A percentile compares a stretch with the other conserved stretches of the same genome.
Conservation (phyloP, 2,797 vertebrate genomes). For the Gymnocypris eckloni region DNA sequence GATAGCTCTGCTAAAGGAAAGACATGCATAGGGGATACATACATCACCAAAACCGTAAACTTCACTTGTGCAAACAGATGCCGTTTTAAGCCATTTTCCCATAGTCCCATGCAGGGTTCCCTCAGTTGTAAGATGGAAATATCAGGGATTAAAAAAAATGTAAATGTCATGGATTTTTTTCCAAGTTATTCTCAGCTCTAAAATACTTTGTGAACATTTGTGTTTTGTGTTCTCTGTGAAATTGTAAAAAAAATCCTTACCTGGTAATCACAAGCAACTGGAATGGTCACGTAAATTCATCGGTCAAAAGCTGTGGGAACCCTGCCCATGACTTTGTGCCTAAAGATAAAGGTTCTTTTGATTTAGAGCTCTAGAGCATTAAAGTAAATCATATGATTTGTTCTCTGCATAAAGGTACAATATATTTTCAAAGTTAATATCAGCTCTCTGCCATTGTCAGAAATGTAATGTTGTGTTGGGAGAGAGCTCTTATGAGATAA, state of each 20-base stretch:
- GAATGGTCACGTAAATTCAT: not conserved
- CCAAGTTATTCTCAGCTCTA: not conserved
- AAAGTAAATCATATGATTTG: not conserved
- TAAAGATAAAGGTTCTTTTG: constrained; percentile 12
- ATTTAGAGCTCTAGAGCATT: constrained; percentile 5
- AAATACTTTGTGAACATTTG: not conserved
- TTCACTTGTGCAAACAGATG: constrained; percentile 4
- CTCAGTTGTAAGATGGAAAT: constrained; percentile 5
- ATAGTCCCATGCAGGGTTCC: constrained; percentile 5
- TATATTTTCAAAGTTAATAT: not conserved
- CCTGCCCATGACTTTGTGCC: constrained; percentile 8
- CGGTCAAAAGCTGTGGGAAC: not conserved
- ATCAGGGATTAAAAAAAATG: not conserved
- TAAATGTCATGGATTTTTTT: not conserved
- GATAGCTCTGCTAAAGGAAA: constrained; percentile 24
- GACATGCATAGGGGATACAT: not conserved
- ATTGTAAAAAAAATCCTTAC: not conserved
- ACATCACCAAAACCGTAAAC: not conserved
- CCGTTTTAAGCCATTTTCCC: constrained; percentile 14
- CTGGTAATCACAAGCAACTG: not conserved
- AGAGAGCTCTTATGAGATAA: not conserved
- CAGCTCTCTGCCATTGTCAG: not conserved
- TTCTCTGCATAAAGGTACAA: not conserved
- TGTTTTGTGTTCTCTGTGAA: not conserved
- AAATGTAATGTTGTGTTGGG: not conserved